phyloP scores from a whole-genome alignment of 2,888 invertebrate species.

The Daptonema setosum region DNA sequence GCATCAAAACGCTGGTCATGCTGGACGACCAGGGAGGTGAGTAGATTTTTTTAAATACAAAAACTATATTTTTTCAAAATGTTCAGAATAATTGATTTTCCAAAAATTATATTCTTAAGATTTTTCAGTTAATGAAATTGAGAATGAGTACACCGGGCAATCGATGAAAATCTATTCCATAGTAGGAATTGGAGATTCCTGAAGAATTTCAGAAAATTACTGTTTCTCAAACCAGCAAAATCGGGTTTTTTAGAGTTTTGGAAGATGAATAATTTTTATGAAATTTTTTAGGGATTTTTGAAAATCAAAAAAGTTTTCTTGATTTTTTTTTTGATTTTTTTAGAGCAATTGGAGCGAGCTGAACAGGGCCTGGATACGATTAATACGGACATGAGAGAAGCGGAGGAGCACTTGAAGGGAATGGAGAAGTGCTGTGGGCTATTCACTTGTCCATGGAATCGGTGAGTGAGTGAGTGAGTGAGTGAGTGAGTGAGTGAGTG shows the following conservation, averaged over 20 bases:
- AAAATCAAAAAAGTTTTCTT: not conserved
- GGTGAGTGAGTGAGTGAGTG: no score
- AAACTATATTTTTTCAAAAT: no score
- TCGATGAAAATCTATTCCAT: no score
- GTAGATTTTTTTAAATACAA: no score
- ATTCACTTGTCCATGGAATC: slow-evolving; percentile 89
- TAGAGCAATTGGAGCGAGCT: slow-evolving; percentile 93
- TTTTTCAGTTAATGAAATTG: no score
- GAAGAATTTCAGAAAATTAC: not conserved
- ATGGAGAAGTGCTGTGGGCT: slow-evolving; percentile 99
- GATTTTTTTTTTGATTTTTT: no score
- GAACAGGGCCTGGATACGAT: slow-evolving; percentile 99
- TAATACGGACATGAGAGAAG: slow-evolving; percentile 94
- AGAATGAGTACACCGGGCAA: no score
- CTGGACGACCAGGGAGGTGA: slow-evolving; percentile 12
- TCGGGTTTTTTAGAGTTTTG: no score
- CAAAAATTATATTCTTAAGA: no score
- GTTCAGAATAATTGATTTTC: no score
- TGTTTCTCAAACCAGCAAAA: not conserved
- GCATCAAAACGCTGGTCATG: slow-evolving; percentile 12
- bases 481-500: no score
- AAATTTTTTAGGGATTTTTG: not conserved
- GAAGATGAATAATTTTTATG: not conserved
- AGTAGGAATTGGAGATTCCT: no score
- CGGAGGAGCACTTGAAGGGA: slow-evolving; percentile 91